Evolutionary conservation across 2,113 vertebrate species (phyloP).

Genomic region (Xyrauchen texanus): DNA sequence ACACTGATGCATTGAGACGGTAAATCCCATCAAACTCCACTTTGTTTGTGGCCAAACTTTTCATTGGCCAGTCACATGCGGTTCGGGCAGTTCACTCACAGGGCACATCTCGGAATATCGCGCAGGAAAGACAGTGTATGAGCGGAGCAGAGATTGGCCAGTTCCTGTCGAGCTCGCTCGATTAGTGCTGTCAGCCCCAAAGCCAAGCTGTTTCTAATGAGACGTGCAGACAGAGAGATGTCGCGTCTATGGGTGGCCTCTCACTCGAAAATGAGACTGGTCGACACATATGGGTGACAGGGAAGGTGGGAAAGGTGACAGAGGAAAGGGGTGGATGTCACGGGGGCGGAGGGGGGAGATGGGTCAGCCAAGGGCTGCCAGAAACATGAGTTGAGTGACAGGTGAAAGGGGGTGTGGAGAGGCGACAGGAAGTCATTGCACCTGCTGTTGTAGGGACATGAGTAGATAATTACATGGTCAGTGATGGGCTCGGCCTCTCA

Average conservation of each 20-base stretch:
- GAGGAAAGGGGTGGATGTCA: slow-evolving; percentile 57
- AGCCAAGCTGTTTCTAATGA: slow-evolving; percentile 68
- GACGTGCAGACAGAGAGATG: slow-evolving; percentile 77
- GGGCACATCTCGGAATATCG: slow-evolving; percentile 23
- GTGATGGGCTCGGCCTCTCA: slow-evolving; percentile 20
- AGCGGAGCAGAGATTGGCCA: slow-evolving; percentile 44
- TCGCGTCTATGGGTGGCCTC: slow-evolving; percentile 74
- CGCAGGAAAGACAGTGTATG: slow-evolving; percentile 61
- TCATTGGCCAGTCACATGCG: slow-evolving; percentile 18
- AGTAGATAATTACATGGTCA: slow-evolving; percentile 45
- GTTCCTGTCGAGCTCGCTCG: slow-evolving; percentile 61
- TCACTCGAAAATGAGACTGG: slow-evolving; percentile 78
- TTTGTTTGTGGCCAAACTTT: background rate
- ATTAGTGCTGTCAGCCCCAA: slow-evolving; percentile 60
- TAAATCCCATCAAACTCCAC: background rate
- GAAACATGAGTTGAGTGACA: slow-evolving; percentile 65
- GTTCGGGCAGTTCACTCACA: slow-evolving; percentile 61
- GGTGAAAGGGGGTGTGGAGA: slow-evolving; percentile 69
- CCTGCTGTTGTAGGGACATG: slow-evolving; percentile 35
- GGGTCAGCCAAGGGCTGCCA: slow-evolving; percentile 59
- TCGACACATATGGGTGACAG: slow-evolving; percentile 62
- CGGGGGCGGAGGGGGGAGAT: slow-evolving; percentile 50
- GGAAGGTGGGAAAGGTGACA: slow-evolving; percentile 48
- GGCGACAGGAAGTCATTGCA: slow-evolving; percentile 57
- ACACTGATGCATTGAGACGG: background rate